Percentiles rank a stretch among this genome's conserved stretches.
Evolutionary conservation across 2,113 vertebrate genomes (phyloP).

Genomic region (Sylvicapra grimmia): DNA sequence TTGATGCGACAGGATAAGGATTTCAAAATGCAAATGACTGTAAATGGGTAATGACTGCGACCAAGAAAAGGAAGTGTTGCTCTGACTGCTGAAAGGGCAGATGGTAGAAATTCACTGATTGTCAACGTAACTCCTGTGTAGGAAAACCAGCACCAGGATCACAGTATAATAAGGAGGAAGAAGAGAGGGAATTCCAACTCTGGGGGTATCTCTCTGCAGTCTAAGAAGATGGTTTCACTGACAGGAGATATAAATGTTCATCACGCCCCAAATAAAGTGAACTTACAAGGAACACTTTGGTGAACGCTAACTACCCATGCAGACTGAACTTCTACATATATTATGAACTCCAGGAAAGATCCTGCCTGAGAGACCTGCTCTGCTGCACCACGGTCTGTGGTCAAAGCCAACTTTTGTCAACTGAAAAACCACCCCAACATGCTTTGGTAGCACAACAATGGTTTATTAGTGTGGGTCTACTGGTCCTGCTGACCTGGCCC

Average conservation of each 20-base stretch:
- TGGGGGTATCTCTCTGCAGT: not conserved
- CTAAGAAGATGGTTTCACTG: not conserved
- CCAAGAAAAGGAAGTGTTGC: not conserved
- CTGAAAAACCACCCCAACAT: not conserved
- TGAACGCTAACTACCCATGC: not conserved
- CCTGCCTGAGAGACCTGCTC: not conserved
- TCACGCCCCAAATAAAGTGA: not conserved
- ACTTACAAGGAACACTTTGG: not conserved
- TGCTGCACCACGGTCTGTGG: not conserved
- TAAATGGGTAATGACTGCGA: slow-evolving; percentile 30
- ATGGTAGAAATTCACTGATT: not conserved
- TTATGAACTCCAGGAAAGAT: slow-evolving; percentile 15
- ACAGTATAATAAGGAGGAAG: not conserved
- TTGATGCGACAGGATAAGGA: slow-evolving; percentile 26
- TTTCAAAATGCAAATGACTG: slow-evolving; percentile 59
- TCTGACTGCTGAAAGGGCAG: not conserved
- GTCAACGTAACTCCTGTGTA: not conserved
- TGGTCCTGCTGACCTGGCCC: not conserved
- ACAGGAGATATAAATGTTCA: not conserved
- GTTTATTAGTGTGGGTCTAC: not conserved
- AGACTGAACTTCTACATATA: not conserved
- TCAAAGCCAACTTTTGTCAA: not conserved
- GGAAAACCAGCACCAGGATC: not conserved
- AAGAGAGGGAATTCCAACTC: not conserved
- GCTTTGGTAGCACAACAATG: not conserved